Percentiles rank a stretch among this genome's conserved stretches.
These are phyloP conservation scores for Hylyphantes graminicola DNA, from an alignment of 1,140 invertebrate species.

Conservation along the genomic window DNA sequence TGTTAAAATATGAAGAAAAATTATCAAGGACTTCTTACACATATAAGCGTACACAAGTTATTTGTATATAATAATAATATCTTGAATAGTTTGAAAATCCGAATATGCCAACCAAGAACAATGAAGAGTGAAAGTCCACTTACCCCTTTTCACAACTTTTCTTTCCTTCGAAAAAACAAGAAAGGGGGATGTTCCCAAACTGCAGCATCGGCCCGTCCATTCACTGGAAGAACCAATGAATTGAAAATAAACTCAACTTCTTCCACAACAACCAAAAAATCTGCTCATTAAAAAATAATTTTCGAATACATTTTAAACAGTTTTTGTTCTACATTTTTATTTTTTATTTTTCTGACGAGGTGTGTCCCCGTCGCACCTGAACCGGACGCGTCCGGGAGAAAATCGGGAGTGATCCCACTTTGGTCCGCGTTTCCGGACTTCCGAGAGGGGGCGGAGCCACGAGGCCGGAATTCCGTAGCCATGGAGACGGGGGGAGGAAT, in stretches of 20 bases:
- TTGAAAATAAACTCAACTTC: no score
- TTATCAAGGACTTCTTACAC: no score
- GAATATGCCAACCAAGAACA: no score
- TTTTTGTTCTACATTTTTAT: slow-evolving; percentile 26
- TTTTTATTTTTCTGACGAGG: not conserved
- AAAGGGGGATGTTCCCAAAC: slow-evolving; percentile 6
- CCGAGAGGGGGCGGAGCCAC: slow-evolving; percentile 24
- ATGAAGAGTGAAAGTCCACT: not conserved
- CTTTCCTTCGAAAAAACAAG: not conserved
- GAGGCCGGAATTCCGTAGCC: slow-evolving; percentile 49
- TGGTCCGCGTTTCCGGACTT: slow-evolving; percentile 15
- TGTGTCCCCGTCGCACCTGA: no score
- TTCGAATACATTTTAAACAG: slow-evolving; percentile 9
- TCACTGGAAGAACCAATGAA: no score
- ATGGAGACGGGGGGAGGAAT: slow-evolving; percentile 50
- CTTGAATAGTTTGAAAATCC: no score
- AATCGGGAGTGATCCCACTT: slow-evolving; percentile 17
- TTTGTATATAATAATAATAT: no score
- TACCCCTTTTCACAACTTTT: slow-evolving; percentile 19
- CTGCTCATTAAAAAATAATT: no score
- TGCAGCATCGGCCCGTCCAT: not conserved
- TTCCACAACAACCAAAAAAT: no score
- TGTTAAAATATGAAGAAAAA: no score
- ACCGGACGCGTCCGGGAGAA: not conserved
- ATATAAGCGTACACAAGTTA: no score